Conservation (phyloP, 2,113 vertebrate genomes). For the Lichenostomus cassidix region DNA sequence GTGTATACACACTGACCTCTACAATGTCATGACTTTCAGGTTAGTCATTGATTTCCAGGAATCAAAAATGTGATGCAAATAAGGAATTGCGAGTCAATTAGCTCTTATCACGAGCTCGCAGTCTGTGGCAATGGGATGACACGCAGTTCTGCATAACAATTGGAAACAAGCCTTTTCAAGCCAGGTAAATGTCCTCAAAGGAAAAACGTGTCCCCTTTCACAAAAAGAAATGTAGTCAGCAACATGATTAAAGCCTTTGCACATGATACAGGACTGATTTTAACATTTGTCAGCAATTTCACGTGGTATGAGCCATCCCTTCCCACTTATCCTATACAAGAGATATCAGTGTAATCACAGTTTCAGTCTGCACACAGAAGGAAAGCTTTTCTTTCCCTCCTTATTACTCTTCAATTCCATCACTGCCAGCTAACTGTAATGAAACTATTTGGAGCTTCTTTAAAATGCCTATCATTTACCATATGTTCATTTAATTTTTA, state of each 20-base stretch:
- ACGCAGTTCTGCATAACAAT: not conserved
- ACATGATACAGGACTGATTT: not conserved
- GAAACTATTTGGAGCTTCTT: constrained; percentile 29
- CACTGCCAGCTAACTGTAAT: constrained; percentile 4
- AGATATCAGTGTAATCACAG: not conserved
- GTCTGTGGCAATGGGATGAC: not conserved
- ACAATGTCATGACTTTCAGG: constrained; percentile 50
- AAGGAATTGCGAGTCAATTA: constrained; percentile 37
- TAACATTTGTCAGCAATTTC: constrained; percentile 59
- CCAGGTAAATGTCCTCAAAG: constrained; percentile 46
- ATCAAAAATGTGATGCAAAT: constrained; percentile 41
- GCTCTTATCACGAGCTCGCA: constrained; percentile 13
- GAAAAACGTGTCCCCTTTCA: not conserved
- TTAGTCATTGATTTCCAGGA: constrained; percentile 20
- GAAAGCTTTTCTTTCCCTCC: not conserved
- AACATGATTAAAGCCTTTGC: constrained; percentile 43
- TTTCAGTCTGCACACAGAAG: not conserved
- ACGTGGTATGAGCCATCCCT: not conserved
- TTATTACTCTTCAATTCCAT: not conserved
- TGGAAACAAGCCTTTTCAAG: constrained; percentile 2
- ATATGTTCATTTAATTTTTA: constrained; percentile 43
- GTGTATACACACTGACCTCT: not conserved
- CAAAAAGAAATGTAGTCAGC: constrained; percentile 56
- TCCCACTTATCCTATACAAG: not conserved
- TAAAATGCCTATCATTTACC: constrained; percentile 7